Base-by-base conservation (phyloP, 2,113 vertebrate species). In the Meriones unguiculatus region DNA sequence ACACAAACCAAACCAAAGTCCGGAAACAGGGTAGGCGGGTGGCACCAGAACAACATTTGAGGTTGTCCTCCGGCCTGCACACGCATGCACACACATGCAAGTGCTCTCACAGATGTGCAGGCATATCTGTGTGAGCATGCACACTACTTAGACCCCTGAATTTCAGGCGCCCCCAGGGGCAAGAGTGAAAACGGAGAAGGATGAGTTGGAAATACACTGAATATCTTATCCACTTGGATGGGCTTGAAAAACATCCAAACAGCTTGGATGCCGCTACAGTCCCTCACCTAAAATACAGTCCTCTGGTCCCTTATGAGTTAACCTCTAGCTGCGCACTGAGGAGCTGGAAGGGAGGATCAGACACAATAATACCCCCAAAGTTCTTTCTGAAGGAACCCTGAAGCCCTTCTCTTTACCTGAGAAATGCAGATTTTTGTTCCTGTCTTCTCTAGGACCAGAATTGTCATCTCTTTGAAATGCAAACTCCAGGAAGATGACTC, bases 401-500 rank as follows among this genome's bases (percentile, higher is more conserved):
- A n/a, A 91, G 38, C 1, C 32, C 20, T 65, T 46, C 64, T 35
- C 10, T 87, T n/a, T 67, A 65, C 38, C 72, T 87, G 73, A 46
- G 28, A 87, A 41, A 75, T 38, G 75, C 14, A 57, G 13, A 67
- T 75, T 82, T 52, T 72, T 59, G 88, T 20, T 18, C 18, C 69
- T 67, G 46, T 67, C 78, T 46, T 76, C 46, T 75, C 46, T 57
- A 54, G 28, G 69, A 94, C 78, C 32, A 20, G 18, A 76, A 32
- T 84, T 46, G 69, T 52, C 78, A 85, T 89, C 35, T 84, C 69
- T 90, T 89, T 76, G 14, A 85, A 85, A 65, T 90, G 35, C 20
- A 76, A 67, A 84, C 87, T 76, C 38, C n/a, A 72, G 50, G 46
- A 86, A 87, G 62, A 78, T 87, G 73, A 69, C 12, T 93, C 82